Base-by-base conservation (phyloP, 1,140 invertebrate species). In the Bilobella aurantiaca region DNA sequence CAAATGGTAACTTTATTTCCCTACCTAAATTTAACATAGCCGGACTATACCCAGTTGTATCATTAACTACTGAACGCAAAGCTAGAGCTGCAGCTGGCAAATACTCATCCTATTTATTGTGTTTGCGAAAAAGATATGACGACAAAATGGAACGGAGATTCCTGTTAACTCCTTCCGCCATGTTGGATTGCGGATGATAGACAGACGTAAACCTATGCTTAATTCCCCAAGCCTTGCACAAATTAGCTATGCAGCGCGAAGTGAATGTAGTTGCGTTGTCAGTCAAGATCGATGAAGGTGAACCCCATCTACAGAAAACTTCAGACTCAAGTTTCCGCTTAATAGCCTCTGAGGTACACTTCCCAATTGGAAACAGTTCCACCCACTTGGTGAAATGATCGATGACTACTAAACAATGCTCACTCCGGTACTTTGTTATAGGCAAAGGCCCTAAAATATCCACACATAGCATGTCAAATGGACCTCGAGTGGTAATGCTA, bases 171-270 rank as follows among this genome's bases (percentile, higher is more conserved):
- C 78, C 58, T 66, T 80, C 79, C 0, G 75, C 74, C 0, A 76
- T 75, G 53, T 80, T 79, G 0, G 75, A 69, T 60, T 76, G 72
- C 1, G 78, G 75, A 64, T 78, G 76, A 65, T 80, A 79, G 0
- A 74, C 34, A 0, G 77, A 74, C 1, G 73, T 74, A n/a, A 73
- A 75, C 5, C 66, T 61, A 8, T 66, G 58, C 23, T 47, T 58
- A 23, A 68, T 53, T 3, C 53, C 53, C 69, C 69, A 70, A 28
- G 42, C 16, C 23, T 27, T 28, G 32, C 58, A 65, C 12, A 63
- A 2, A 12, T 53, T 62, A 1, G 18, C 18, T 64, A 73, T 69
- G 28, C 58, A 8, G 0, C 66, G 0, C 21, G 69, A 66, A 0
- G n/a, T 47, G 63, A 75, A 74, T 28, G 74, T 67, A 0, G 65